A percentile compares a stretch with the other conserved stretches of the same genome.
phyloP scores from a whole-genome alignment of 2,888 invertebrate species.

The Platycheirus rosarum region DNA sequence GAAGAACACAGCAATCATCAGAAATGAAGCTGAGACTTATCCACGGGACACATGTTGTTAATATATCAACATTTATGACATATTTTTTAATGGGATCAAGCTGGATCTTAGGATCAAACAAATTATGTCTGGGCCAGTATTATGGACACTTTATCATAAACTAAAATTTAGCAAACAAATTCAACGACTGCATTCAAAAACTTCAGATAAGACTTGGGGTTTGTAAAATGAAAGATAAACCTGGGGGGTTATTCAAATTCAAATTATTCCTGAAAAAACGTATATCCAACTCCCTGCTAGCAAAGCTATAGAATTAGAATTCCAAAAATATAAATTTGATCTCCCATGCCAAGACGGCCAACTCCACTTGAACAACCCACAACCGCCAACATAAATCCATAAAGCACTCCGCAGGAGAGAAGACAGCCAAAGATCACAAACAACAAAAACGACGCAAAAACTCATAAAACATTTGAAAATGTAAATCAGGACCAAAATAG shows the following conservation, averaged over 20 bases:
- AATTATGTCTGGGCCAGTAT: no score
- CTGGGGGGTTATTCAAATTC: no score
- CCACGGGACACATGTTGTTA: neutral
- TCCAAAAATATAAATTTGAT: constrained; percentile 39
- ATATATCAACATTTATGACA: neutral
- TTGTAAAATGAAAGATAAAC: no score
- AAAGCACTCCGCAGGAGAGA: constrained; percentile 62
- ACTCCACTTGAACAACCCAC: constrained; percentile 17
- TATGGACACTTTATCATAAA: no score
- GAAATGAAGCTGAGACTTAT: neutral
- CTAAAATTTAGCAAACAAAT: no score
- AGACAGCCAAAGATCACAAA: constrained; percentile 2
- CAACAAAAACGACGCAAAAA: no score
- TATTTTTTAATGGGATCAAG: no score
- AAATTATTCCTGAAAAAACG: no score
- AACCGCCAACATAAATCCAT: constrained; percentile 42
- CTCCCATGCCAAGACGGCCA: constrained; percentile 24
- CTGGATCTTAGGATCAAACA: no score
- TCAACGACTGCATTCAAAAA: no score
- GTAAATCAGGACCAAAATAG: constrained; percentile 48
- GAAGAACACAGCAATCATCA: neutral
- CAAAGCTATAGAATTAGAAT: constrained; percentile 11
- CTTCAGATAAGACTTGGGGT: no score
- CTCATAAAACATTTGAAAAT: constrained; percentile 33
- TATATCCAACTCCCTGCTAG: neutral